Evolutionary conservation across 35 echinoderm and acorn worm genomes (phyloP).

Genomic region (Anneissia japonica): DNA sequence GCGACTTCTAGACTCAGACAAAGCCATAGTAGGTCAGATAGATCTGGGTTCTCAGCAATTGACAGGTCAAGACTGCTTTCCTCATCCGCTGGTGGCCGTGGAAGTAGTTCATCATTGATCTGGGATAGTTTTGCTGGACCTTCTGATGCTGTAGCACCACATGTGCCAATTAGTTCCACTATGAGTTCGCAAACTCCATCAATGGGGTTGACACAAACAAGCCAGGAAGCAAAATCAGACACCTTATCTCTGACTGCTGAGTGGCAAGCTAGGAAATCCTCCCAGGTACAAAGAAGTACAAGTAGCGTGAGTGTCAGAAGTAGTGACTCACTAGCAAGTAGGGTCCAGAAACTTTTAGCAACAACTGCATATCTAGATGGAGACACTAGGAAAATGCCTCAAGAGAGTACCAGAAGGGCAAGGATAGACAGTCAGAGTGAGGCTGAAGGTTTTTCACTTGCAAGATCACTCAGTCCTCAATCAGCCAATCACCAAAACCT

Average conservation of each 20-base stretch:
- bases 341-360: constrained; percentile 23
- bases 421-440: neutral
- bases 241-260: neutral
- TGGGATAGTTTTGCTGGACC: neutral
- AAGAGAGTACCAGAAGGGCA: neutral
- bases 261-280: neutral
- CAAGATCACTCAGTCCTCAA: neutral
- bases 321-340: constrained; percentile 22
- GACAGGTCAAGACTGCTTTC: neutral
- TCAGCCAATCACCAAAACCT: neutral
- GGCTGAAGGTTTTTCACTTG: neutral
- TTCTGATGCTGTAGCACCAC: neutral
- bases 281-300: neutral
- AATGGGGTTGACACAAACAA: neutral
- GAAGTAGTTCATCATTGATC: neutral
- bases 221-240: neutral
- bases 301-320: neutral
- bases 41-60: neutral
- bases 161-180: neutral
- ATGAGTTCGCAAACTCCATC: neutral
- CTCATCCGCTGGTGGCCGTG: neutral
- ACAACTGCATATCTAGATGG: constrained; percentile 4
- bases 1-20: neutral
- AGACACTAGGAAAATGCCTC: neutral
- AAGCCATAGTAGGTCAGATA: neutral